phyloP scores from a whole-genome alignment of 2,113 vertebrate species.

The Albula goreensis region DNA sequence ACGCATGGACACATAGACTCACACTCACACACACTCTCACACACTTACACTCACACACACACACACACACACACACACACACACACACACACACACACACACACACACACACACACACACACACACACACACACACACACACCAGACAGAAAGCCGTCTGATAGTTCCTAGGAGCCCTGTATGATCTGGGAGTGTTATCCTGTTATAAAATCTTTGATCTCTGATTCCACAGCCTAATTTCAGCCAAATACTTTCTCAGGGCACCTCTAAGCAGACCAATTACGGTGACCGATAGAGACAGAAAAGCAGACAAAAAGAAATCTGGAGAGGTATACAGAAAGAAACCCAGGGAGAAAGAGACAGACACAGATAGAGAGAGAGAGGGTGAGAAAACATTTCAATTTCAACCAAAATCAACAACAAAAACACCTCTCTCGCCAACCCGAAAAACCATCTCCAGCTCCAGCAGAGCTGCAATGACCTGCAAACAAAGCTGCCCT shows the following conservation, averaged over 20 bases:
- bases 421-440: too few species aligned
- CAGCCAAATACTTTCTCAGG: constrained; percentile 59
- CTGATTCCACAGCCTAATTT: constrained; percentile 63
- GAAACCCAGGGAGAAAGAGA: not conserved
- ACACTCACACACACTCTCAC: constrained; percentile 35
- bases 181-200: constrained; percentile 65
- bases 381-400: not conserved
- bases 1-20: constrained; percentile 22
- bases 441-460: too few species aligned
- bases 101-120: too few species aligned
- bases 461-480: too few species aligned
- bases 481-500: too few species aligned
- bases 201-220: constrained; percentile 70
- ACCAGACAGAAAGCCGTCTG: too few species aligned
- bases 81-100: too few species aligned
- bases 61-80: too few species aligned
- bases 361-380: constrained; percentile 21
- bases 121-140: too few species aligned
- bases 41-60: constrained; percentile 33
- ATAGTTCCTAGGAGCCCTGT: constrained; percentile 49
- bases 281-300: constrained; percentile 48
- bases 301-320: constrained; percentile 22
- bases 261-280: constrained; percentile 46
- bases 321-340: constrained; percentile 24
- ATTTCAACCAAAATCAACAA: too few species aligned